Percentiles rank a stretch among this genome's conserved stretches.
phyloP scores from a whole-genome alignment of 2,888 invertebrate species.

The Antitype chi region DNA sequence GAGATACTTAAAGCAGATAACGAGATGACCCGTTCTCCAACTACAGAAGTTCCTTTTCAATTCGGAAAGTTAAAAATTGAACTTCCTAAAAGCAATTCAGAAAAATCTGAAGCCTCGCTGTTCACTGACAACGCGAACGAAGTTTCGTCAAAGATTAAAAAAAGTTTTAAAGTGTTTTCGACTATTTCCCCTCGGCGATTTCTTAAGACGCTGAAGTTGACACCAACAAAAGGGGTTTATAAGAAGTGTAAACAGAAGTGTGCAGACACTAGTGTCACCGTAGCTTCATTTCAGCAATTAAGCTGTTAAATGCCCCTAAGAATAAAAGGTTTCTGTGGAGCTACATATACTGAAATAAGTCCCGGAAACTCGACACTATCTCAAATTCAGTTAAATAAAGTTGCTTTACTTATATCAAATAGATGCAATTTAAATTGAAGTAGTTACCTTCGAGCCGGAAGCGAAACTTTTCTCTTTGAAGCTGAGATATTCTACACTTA shows the following conservation, averaged over 20 bases:
- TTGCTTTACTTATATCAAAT: slow-evolving; percentile 53
- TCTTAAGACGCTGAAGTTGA: slow-evolving; percentile 45
- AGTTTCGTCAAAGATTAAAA: slow-evolving; percentile 78
- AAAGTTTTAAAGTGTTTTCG: slow-evolving; percentile 75
- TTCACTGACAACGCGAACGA: slow-evolving; percentile 69
- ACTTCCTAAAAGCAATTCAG: slow-evolving; percentile 72
- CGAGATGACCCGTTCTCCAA: slow-evolving; percentile 66
- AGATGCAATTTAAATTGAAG: slow-evolving; percentile 46
- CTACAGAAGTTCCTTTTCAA: slow-evolving; percentile 71
- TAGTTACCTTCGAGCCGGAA: slow-evolving; percentile 22
- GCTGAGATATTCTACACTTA: slow-evolving; percentile 5
- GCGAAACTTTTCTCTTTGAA: slow-evolving; percentile 48
- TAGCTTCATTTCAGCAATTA: slow-evolving; percentile 56
- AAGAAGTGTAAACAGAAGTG: slow-evolving; percentile 38
- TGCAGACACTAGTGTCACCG: slow-evolving; percentile 15
- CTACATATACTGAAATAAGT: slow-evolving; percentile 54
- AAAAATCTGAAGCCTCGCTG: slow-evolving; percentile 71
- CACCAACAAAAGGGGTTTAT: slow-evolving; percentile 46
- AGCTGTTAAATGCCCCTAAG: slow-evolving; percentile 37
- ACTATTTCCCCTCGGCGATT: slow-evolving; percentile 64
- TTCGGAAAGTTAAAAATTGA: slow-evolving; percentile 74
- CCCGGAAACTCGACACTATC: slow-evolving; percentile 41
- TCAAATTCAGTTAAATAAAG: slow-evolving; percentile 55
- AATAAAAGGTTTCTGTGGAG: slow-evolving; percentile 50
- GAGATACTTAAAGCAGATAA: slow-evolving; percentile 68